A percentile compares a stretch with the other conserved stretches of the same genome.
Conservation (phyloP, 2,113 vertebrate species). For the Megaceryle maxima region DNA sequence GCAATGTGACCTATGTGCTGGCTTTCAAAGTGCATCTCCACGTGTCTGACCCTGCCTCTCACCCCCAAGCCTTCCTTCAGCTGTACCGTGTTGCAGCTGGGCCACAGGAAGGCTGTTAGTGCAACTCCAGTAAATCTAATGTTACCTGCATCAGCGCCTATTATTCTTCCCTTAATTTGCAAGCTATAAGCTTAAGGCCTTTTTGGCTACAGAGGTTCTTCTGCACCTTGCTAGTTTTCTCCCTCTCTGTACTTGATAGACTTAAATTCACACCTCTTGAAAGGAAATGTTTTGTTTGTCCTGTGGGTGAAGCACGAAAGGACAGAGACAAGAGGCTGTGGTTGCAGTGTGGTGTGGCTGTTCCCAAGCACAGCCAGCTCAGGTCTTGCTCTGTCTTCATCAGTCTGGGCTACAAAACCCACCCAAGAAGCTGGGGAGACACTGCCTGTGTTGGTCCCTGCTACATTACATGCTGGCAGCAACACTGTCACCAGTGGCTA, state of each 20-base stretch:
- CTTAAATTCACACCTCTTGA: background rate
- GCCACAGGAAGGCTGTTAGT: background rate
- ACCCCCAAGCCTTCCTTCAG: background rate
- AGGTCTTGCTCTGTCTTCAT: background rate
- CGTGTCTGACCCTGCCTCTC: background rate
- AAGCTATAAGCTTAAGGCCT: background rate
- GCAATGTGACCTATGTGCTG: accelerated
- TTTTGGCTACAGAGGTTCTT: background rate
- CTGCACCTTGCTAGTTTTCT: background rate
- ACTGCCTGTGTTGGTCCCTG: background rate
- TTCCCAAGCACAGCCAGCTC: background rate
- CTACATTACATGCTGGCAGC: background rate
- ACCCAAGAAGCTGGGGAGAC: background rate
- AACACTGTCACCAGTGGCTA: background rate
- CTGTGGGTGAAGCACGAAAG: background rate
- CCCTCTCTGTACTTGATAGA: background rate
- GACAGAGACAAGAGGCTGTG: background rate
- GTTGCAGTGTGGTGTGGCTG: background rate
- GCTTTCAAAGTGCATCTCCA: background rate
- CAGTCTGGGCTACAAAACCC: background rate
- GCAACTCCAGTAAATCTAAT: background rate
- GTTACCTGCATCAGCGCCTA: background rate
- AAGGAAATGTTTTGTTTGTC: background rate
- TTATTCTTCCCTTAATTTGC: background rate
- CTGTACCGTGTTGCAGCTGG: background rate